Conservation (phyloP, 2,797 vertebrate species). For the Pseudomugil gertrudae region DNA sequence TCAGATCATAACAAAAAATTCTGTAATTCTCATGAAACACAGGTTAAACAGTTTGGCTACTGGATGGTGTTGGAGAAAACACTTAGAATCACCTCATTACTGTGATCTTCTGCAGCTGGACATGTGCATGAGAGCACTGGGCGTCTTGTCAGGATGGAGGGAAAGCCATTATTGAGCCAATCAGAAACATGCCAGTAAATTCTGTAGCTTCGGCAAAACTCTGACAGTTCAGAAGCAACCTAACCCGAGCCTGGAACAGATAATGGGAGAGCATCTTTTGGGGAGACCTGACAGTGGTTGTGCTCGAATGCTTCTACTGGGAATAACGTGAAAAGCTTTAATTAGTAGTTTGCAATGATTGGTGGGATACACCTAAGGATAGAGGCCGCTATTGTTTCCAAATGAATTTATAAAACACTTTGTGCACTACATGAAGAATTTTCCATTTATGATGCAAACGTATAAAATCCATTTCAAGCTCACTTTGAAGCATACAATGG, state of each 20-base stretch:
- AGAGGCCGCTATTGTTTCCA: background rate
- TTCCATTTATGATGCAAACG: slow-evolving; percentile 1
- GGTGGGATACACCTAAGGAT: background rate
- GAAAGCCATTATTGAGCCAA: background rate
- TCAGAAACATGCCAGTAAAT: no score
- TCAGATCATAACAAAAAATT: background rate
- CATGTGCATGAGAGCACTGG: background rate
- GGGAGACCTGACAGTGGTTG: background rate
- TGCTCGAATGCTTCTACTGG: background rate
- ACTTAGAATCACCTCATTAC: background rate
- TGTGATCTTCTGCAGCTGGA: background rate
- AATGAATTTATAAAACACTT: background rate
- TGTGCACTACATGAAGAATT: background rate
- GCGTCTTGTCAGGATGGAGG: background rate
- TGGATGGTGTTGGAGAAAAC: background rate
- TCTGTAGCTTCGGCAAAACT: no score
- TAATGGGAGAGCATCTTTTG: no score
- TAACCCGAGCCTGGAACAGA: no score
- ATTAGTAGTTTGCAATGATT: background rate
- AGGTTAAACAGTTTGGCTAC: background rate
- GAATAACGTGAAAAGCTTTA: background rate
- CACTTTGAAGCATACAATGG: background rate
- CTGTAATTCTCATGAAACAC: background rate
- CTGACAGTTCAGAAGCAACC: no score
- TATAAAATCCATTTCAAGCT: background rate